Base-by-base conservation (phyloP, 2,888 invertebrate species). In the Ornithoptera priamus region DNA sequence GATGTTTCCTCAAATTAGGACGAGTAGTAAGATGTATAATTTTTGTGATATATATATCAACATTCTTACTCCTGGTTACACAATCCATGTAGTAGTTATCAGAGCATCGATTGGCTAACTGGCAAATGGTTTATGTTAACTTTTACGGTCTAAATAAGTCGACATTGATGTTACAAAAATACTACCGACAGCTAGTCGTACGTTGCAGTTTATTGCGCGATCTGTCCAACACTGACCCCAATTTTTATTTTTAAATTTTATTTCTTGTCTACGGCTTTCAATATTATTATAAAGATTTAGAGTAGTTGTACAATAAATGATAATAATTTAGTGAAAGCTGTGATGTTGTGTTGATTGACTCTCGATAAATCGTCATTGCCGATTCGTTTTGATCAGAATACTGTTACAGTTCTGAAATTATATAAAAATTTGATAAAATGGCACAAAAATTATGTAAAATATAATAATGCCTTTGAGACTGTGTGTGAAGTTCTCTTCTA, bases 151-250 rank as follows among this genome's bases (percentile, higher is more conserved):
- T 62, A 66, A 70, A 63, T 62, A 66, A 70, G 66, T 62, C 36
- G 69, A 70, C 66, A 66, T 66, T 70, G 62, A 62, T 70, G 69
- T 20, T 62, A 62, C 66, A 50, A 20, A 70, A 70, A 66, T 70
- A 69, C 56, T 42, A 65, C 69, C 58, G 65, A 42, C 59, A 12
- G 46, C 59, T 39, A 60, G 64, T 50, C 65, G 57, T 46, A 57
- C 20, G 50, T 61, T 69, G 69, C 65, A 69, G n/a, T 65, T 62
- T 50, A 39, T 22, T 58, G 58, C 66, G 58, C 36, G 61, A 42
- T 69, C 57, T 62, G 62, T 64, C 68, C 56, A 46, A 22, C n/a
- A 24, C 50, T 66, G 69, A 66, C 69, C 69, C 39, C 10, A 62
- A 18, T 62, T 70, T 22, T 70, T 59, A 65, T 68, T 68, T 64